Evolutionary conservation across 1,140 invertebrate species (phyloP).

Genomic region (Himalopsyche phryganea): DNA sequence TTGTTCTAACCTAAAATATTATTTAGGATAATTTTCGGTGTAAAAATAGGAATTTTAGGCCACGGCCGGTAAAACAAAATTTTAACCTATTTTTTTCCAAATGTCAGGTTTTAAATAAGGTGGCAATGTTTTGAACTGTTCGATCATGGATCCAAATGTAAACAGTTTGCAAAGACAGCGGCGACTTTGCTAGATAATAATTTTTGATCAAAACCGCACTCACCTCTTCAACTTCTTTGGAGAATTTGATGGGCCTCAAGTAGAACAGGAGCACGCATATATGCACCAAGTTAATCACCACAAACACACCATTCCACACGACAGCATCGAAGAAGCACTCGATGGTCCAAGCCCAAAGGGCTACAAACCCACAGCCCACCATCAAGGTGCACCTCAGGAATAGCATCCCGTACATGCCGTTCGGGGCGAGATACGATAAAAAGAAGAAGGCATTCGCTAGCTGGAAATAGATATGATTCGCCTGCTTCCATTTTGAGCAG

Average conservation of each 20-base stretch:
- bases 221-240: constrained; percentile 81
- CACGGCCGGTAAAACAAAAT: too few relatives aligned
- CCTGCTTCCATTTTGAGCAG: constrained; percentile 56
- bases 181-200: too few relatives aligned
- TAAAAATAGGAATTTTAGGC: too few relatives aligned
- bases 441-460: constrained; percentile 79
- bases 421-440: constrained; percentile 74
- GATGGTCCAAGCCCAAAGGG: constrained; percentile 79
- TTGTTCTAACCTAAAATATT: too few relatives aligned
- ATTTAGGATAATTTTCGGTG: too few relatives aligned
- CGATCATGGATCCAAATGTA: too few relatives aligned
- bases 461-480: constrained; percentile 77
- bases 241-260: constrained; percentile 77
- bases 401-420: constrained; percentile 72
- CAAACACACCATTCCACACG: constrained; percentile 81
- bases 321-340: constrained; percentile 82
- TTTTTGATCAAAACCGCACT: too few relatives aligned
- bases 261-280: constrained; percentile 76
- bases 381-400: constrained; percentile 74
- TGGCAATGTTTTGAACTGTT: too few relatives aligned
- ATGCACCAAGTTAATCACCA: constrained; percentile 79
- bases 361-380: constrained; percentile 72
- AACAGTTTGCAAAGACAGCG: too few relatives aligned
- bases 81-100: too few relatives aligned
- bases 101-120: too few relatives aligned